Conservation (phyloP, 92 coral and sea anemone genomes). For the Virgularia gustaviana region DNA sequence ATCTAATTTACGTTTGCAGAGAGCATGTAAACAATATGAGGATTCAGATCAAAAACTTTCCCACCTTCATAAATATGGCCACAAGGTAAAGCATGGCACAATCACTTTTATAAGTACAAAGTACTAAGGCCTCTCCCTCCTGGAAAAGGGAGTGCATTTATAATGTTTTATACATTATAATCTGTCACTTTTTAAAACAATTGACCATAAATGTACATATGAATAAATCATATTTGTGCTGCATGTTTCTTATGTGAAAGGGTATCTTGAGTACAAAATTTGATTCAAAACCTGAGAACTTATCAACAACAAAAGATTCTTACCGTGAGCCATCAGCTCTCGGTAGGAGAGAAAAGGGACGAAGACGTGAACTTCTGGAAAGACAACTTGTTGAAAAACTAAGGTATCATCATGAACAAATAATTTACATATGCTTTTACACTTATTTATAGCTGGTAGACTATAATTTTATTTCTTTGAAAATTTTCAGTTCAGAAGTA, state of each 20-base stretch:
- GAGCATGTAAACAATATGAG: constrained; percentile 77
- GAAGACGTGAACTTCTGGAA: constrained; percentile 65
- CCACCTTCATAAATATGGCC: constrained; percentile 75
- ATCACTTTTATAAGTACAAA: too few relatives aligned
- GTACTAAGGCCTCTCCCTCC: too few relatives aligned
- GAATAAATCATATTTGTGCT: not conserved
- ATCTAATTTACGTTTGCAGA: constrained; percentile 43
- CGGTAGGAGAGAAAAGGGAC: constrained; percentile 68
- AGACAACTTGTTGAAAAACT: constrained; percentile 71
- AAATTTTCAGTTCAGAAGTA: constrained; percentile 67
- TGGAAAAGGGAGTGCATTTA: too few relatives aligned
- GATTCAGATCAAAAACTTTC: constrained; percentile 59
- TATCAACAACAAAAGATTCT: constrained; percentile 82
- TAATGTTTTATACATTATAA: not conserved
- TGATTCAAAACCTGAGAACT: constrained; percentile 69
- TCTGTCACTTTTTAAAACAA: not conserved
- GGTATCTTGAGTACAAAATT: constrained; percentile 89
- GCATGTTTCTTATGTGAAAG: constrained; percentile 30
- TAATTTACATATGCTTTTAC: not conserved
- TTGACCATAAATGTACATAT: not conserved
- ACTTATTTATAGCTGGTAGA: not conserved
- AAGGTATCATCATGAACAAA: constrained; percentile 54
- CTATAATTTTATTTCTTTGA: not conserved
- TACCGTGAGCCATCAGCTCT: constrained; percentile 67
- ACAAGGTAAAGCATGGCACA: constrained; percentile 59